Base-by-base conservation (phyloP, 1,140 invertebrate genomes). In the Drosophila nigrodunni region DNA sequence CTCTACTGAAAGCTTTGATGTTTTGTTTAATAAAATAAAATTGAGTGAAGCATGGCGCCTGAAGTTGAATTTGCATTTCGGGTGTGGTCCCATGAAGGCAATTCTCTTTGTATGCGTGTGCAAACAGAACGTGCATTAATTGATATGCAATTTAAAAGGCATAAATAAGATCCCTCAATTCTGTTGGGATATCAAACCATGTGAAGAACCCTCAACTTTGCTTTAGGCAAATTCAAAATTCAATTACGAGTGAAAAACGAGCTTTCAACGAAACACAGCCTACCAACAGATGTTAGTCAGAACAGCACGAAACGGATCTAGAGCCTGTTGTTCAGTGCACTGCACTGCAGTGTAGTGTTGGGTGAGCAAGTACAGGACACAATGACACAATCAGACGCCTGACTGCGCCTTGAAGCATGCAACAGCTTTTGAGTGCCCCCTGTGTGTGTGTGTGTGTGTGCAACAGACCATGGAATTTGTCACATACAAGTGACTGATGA, bases 91-190 rank as follows among this genome's bases (percentile, higher is more conserved):
- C 39, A 41, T 41, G 39, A 2, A 6, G 13, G 34, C 52, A 55
- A 30, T 21, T 21, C 52, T n/a, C 35, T 49, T 6, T 49, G 47
- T 49, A 1, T n/a, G 10, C 41, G 10, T 39, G 21, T 13, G 7
- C 5, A 9, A 65, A 52, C 34, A 21, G 44, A 43, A 39, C 55
- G 18, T 57, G 41, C 25, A 37, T 52, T 70, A 88, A 83, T 83
- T 74, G 60, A 75, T 73, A 83, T 80, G 85, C 77, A 89, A 81
- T 89, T 78, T 89, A 74, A 78, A 83, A 76, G 25, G 77, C 74
- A 67, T 66, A 80, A 89, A 80, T 88, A 78, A 75, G 77, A 47
- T 11, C 21, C 15, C 11, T n/a, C n/a, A 55, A 47, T 52, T 37
- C 15, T 43, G 15, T 37, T n/a, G 58, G 44, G 30, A 11, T 46